Evolutionary conservation across 2,797 vertebrate genomes (phyloP).

Genomic region (Aeoliscus strigatus): DNA sequence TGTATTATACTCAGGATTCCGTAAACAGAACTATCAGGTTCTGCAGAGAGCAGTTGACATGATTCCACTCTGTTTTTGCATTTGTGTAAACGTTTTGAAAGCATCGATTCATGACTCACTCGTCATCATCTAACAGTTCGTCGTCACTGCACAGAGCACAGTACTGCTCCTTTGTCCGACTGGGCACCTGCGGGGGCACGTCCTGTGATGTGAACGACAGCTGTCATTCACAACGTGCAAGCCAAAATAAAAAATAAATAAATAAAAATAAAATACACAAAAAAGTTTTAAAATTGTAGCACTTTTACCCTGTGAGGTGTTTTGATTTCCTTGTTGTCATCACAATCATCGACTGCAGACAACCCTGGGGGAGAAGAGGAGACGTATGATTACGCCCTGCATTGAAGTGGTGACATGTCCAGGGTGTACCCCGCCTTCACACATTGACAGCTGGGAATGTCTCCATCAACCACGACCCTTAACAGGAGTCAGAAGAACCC

Average conservation of each 20-base stretch:
- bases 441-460: no score
- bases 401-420: no score
- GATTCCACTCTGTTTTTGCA: neutral
- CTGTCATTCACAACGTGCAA: conserved; percentile 23
- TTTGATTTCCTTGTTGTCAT: conserved; percentile 66
- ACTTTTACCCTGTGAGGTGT: conserved; percentile 51
- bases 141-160: conserved; percentile 75
- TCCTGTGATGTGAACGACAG: conserved; percentile 57
- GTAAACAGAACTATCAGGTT: no score
- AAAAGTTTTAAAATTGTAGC: neutral
- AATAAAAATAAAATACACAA: neutral
- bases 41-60: neutral
- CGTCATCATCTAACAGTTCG: conserved; percentile 66
- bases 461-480: no score
- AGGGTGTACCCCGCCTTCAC: no score
- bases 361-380: conserved; percentile 14
- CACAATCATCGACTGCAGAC: conserved; percentile 42
- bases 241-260: no score
- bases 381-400: neutral
- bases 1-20: no score
- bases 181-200: conserved; percentile 55
- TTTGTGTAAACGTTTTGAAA: conserved; percentile 5
- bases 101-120: conserved; percentile 52
- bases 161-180: conserved; percentile 9
- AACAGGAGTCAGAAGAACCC: no score